Percentiles rank a stretch among this genome's conserved stretches.
These are phyloP conservation scores for Phytoseiulus persimilis DNA, from an alignment of 2,888 invertebrate species.

Conservation along the genomic window DNA sequence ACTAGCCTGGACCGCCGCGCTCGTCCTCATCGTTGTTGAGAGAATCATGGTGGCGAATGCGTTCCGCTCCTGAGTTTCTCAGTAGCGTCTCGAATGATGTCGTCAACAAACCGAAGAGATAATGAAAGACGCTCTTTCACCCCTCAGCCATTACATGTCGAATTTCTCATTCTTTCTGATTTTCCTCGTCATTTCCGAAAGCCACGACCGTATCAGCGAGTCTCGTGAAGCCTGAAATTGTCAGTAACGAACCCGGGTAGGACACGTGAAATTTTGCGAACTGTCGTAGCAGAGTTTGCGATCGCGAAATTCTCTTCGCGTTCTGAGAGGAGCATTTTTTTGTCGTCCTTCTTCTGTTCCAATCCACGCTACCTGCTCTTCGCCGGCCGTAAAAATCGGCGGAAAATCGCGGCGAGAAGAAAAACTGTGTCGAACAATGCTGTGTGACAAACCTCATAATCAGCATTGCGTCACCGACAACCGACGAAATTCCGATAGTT, in stretches of 20 bases:
- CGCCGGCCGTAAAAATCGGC: neutral
- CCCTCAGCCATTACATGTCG: neutral
- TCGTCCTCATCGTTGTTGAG: neutral
- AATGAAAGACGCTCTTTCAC: neutral
- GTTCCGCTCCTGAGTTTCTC: neutral
- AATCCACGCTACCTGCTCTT: neutral
- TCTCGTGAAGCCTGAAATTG: neutral
- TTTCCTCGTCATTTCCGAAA: neutral
- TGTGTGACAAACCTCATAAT: neutral
- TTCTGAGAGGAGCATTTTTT: neutral
- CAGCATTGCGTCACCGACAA: neutral
- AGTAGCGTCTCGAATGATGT: neutral
- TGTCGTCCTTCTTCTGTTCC: neutral
- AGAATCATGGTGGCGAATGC: neutral
- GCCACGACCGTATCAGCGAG: neutral
- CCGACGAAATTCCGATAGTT: neutral
- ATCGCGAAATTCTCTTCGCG: neutral
- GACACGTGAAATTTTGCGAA: neutral
- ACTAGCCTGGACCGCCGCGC: neutral
- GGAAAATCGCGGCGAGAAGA: neutral
- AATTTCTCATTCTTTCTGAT: neutral
- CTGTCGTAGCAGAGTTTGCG: neutral
- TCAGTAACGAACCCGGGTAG: neutral
- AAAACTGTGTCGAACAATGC: neutral
- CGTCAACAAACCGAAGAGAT: neutral